These are phyloP conservation scores for Pollenia labialis DNA, from an alignment of 2,888 invertebrate species.

Conservation along the genomic window DNA sequence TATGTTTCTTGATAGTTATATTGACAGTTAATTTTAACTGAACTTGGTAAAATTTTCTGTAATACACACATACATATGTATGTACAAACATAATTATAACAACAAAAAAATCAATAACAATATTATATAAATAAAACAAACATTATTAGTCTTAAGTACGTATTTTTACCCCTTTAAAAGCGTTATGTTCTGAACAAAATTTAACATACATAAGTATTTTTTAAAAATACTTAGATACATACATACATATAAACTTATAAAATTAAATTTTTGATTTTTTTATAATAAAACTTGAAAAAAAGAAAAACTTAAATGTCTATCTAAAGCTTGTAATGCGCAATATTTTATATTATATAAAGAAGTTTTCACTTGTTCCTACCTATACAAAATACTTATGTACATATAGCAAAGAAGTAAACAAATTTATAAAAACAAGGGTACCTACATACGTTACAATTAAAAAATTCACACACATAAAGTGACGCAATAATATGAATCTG, in stretches of 20 bases:
- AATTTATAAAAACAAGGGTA: background rate
- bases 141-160: slow-evolving; percentile 63
- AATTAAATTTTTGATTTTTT: background rate
- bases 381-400: too few relatives aligned
- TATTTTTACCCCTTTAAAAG: slow-evolving; percentile 54
- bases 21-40: too few relatives aligned
- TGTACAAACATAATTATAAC: slow-evolving; percentile 12
- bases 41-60: too few relatives aligned
- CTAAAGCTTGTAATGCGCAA: slow-evolving; percentile 44
- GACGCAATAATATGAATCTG: slow-evolving; percentile 22
- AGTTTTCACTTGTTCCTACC: slow-evolving; percentile 55
- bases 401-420: slow-evolving; percentile 29
- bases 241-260: background rate
- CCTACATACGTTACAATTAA: slow-evolving; percentile 36
- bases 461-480: slow-evolving; percentile 20
- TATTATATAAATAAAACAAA: slow-evolving; percentile 41
- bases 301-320: slow-evolving; percentile 33
- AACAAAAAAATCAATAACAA: slow-evolving; percentile 59
- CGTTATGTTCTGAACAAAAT: slow-evolving; percentile 65
- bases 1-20: too few relatives aligned
- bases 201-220: too few relatives aligned
- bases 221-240: background rate
- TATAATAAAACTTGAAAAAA: background rate
- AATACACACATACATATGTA: background rate
- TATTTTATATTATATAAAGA: slow-evolving; percentile 50